Evolutionary conservation across 2,888 invertebrate species (phyloP).

Genomic region (Euplexia lucipara): DNA sequence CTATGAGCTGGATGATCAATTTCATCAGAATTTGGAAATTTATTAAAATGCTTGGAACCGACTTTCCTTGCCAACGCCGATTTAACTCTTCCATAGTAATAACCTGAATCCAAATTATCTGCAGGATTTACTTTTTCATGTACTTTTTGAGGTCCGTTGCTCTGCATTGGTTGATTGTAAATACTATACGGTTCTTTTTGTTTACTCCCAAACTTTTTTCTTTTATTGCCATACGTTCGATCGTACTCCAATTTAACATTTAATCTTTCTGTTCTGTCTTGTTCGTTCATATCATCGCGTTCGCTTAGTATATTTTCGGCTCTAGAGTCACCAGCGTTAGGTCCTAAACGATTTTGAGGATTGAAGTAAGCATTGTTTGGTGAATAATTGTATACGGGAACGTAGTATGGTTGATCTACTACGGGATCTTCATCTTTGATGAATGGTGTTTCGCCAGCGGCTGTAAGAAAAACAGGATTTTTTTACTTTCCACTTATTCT

Average conservation of each 20-base stretch:
- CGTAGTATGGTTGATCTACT: conserved; percentile 71
- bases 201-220: conserved; percentile 31
- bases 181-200: background rate
- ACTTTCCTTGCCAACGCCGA: conserved; percentile 5
- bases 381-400: conserved; percentile 69
- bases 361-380: conserved; percentile 77
- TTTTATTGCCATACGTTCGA: conserved; percentile 6
- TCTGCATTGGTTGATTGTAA: background rate
- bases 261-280: background rate
- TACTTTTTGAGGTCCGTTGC: background rate
- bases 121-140: conserved; percentile 55
- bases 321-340: conserved; percentile 59
- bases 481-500: background rate
- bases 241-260: conserved; percentile 24
- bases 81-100: conserved; percentile 68
- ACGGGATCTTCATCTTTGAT: background rate
- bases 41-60: background rate
- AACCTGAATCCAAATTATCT: conserved; percentile 71
- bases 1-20: conserved; percentile 55
- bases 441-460: conserved; percentile 52
- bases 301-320: background rate
- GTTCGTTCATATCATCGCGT: background rate
- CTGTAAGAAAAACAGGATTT: conserved; percentile 50
- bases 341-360: conserved; percentile 74
- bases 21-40: conserved; percentile 54